These are phyloP conservation scores for Triplophysa bombifrons DNA, from an alignment of 2,797 vertebrate genomes.

Conservation along the genomic window DNA sequence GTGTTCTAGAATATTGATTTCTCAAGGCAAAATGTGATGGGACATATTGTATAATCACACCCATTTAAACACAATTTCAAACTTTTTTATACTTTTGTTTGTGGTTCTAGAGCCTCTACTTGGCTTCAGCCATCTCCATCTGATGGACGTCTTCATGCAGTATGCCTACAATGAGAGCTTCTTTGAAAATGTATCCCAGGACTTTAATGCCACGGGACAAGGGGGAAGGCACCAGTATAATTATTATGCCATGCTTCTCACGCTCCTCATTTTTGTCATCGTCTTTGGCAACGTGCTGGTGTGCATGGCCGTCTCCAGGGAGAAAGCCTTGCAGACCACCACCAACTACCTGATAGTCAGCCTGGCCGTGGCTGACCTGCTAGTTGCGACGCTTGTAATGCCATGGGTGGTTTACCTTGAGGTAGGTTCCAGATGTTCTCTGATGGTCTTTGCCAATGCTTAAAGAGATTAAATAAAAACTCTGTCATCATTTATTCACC, in stretches of 20 bases:
- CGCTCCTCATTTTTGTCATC: constrained; percentile 95
- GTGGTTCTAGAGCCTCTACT: constrained; percentile 65
- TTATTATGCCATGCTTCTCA: constrained; percentile 96
- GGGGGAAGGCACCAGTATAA: constrained; percentile 86
- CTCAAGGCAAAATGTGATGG: background rate
- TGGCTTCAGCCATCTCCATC: constrained; percentile 75
- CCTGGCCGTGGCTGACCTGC: constrained; percentile 93
- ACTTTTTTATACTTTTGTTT: background rate
- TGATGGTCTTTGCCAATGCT: background rate
- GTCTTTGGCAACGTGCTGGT: constrained; percentile 97
- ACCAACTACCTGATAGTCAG: constrained; percentile 99
- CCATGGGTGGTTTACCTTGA: constrained; percentile 97
- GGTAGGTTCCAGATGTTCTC: constrained; percentile 68
- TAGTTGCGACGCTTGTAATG: constrained; percentile 97
- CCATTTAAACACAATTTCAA: background rate
- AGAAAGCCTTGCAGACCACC: constrained; percentile 96
- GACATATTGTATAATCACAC: background rate
- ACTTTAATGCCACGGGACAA: constrained; percentile 79
- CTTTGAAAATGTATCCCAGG: constrained; percentile 82
- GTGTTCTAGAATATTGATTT: constrained; percentile 17
- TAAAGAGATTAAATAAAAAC: background rate
- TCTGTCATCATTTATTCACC: too few species aligned
- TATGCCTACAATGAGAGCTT: constrained; percentile 86
- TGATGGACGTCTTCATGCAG: constrained; percentile 93
- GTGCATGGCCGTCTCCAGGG: constrained; percentile 95